These are phyloP conservation scores for Dipodomys stephensi DNA, from an alignment of 2,113 vertebrate species.

Conservation along the genomic window DNA sequence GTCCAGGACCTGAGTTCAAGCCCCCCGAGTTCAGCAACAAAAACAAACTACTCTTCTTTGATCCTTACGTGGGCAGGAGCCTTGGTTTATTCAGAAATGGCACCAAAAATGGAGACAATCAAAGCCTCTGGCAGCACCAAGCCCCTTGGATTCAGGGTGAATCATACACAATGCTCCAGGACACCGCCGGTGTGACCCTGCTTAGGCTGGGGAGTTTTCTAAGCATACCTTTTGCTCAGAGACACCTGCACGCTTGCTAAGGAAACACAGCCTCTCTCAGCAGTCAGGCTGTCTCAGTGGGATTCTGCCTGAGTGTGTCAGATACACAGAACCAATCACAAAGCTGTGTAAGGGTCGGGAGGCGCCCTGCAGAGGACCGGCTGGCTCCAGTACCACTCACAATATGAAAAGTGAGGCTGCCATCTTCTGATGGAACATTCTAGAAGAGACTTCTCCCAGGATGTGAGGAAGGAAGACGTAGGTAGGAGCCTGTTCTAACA, in stretches of 20 bases:
- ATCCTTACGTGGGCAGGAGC: neutral
- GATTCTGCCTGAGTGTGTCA: neutral
- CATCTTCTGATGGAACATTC: slow-evolving; percentile 20
- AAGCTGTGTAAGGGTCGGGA: accelerated
- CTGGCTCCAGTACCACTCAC: neutral
- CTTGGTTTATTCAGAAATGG: neutral
- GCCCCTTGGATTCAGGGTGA: neutral
- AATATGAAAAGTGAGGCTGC: neutral
- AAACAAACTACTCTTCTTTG: too few species aligned
- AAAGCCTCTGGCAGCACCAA: neutral
- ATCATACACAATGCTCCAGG: neutral
- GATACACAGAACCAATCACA: accelerated
- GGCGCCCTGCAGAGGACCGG: neutral
- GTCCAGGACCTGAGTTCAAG: too few species aligned
- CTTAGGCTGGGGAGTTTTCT: neutral
- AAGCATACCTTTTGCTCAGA: accelerated
- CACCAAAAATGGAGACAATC: neutral
- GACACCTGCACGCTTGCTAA: accelerated
- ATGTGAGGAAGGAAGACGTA: neutral
- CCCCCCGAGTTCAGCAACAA: too few species aligned
- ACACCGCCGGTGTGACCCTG: too few species aligned
- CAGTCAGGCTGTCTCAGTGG: neutral
- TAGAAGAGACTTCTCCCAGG: slow-evolving; percentile 7
- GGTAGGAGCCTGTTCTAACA: neutral
- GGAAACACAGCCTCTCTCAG: neutral